Evolutionary conservation across 2,888 invertebrate species (phyloP).

Genomic region (Macrosoma leucophasiata): DNA sequence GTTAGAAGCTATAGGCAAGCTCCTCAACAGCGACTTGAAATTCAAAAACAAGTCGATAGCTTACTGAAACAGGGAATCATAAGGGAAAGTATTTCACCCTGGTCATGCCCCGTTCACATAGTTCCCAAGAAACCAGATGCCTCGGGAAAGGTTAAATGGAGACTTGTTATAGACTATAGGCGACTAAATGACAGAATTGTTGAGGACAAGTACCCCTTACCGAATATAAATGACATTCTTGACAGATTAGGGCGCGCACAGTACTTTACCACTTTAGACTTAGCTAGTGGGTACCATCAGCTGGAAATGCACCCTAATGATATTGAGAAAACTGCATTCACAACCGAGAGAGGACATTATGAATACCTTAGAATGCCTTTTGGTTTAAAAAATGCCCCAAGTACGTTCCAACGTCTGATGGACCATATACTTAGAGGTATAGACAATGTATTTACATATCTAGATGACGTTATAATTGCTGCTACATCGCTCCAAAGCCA

Average conservation of each 20-base stretch:
- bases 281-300: slow-evolving; percentile 29
- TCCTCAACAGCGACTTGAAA: slow-evolving; percentile 22
- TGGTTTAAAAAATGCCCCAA: slow-evolving; percentile 33
- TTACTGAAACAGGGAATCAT: slow-evolving; percentile 26
- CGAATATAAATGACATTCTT: slow-evolving; percentile 24
- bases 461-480: slow-evolving; percentile 16
- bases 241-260: slow-evolving; percentile 25
- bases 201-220: slow-evolving; percentile 29
- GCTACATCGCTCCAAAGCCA: slow-evolving; percentile 15
- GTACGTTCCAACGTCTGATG: slow-evolving; percentile 37
- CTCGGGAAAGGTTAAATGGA: slow-evolving; percentile 24
- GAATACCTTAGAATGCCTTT: slow-evolving; percentile 38
- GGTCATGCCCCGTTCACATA: slow-evolving; percentile 25
- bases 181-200: slow-evolving; percentile 23
- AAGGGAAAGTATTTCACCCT: slow-evolving; percentile 22
- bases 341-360: slow-evolving; percentile 30
- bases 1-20: slow-evolving; percentile 23
- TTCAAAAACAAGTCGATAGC: slow-evolving; percentile 22
- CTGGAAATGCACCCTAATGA: slow-evolving; percentile 23
- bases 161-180: slow-evolving; percentile 25
- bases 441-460: slow-evolving; percentile 22
- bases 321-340: slow-evolving; percentile 29
- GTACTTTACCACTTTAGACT: slow-evolving; percentile 29
- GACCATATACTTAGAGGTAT: slow-evolving; percentile 32
- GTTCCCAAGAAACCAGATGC: slow-evolving; percentile 27